phyloP scores from a whole-genome alignment of 2,113 vertebrate genomes.

The Sakesphorus luctuosus region DNA sequence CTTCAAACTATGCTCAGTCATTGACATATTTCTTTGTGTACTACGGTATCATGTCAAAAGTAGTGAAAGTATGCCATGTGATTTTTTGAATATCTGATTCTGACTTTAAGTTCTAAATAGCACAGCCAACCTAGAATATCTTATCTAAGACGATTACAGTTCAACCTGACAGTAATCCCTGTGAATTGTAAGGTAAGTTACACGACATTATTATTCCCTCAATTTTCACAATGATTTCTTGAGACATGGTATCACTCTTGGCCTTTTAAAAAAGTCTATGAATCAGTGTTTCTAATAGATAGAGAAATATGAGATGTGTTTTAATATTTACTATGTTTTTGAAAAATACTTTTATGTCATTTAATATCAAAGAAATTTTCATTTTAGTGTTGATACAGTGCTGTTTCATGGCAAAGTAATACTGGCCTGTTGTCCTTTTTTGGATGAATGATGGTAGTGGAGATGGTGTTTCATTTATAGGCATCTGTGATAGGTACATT shows the following conservation, averaged over 20 bases:
- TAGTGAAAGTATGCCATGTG: background rate
- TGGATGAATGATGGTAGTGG: too few relatives aligned
- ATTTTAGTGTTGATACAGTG: background rate
- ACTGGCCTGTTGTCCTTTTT: background rate
- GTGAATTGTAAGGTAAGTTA: background rate
- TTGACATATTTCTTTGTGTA: background rate
- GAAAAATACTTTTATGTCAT: background rate
- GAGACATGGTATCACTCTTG: background rate
- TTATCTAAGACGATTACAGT: background rate
- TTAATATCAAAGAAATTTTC: background rate
- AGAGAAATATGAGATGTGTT: background rate
- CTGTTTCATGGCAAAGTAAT: background rate
- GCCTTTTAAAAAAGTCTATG: background rate
- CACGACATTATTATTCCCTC: background rate
- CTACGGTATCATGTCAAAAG: background rate
- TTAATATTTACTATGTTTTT: background rate
- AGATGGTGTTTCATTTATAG: background rate
- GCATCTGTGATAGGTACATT: background rate
- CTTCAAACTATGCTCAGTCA: background rate
- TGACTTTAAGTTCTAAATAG: background rate
- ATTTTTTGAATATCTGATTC: background rate
- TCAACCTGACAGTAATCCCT: background rate
- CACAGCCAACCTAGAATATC: background rate
- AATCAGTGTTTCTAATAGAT: background rate
- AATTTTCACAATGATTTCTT: background rate